Conservation (phyloP, 2,888 invertebrate genomes). For the Coelogynopora nodosa region DNA sequence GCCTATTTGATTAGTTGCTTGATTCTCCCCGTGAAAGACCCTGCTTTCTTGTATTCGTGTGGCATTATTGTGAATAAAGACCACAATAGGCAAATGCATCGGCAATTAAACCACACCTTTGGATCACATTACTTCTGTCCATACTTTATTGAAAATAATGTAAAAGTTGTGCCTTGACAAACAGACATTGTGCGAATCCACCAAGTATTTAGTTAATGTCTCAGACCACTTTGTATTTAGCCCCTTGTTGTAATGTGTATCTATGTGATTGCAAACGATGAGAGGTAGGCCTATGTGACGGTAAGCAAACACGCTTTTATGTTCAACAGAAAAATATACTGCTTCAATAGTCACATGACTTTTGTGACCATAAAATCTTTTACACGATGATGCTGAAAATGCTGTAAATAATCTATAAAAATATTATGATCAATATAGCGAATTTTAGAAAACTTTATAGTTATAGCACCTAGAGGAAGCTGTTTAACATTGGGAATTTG, state of each 20-base stretch:
- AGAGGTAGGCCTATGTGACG: neutral
- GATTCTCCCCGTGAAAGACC: neutral
- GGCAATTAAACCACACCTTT: neutral
- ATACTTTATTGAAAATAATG: slow-evolving; percentile 14
- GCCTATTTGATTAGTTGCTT: neutral
- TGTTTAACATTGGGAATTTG: neutral
- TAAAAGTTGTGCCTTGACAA: neutral
- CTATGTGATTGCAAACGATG: slow-evolving; percentile 15
- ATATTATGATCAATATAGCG: neutral
- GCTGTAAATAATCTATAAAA: neutral
- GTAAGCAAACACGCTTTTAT: neutral
- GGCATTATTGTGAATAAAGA: neutral
- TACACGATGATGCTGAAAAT: neutral
- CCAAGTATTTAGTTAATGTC: neutral
- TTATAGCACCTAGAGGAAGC: neutral
- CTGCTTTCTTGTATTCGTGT: neutral
- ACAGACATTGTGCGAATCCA: neutral
- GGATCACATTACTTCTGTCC: neutral
- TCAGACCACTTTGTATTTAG: neutral
- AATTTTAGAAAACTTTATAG: neutral
- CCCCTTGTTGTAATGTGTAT: neutral
- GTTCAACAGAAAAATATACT: neutral
- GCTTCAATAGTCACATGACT: neutral
- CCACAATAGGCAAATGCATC: slow-evolving; percentile 26
- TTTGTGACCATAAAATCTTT: slow-evolving; percentile 15